Base-by-base conservation (phyloP, 2,888 invertebrate genomes). In the Itoplectis maculator region DNA sequence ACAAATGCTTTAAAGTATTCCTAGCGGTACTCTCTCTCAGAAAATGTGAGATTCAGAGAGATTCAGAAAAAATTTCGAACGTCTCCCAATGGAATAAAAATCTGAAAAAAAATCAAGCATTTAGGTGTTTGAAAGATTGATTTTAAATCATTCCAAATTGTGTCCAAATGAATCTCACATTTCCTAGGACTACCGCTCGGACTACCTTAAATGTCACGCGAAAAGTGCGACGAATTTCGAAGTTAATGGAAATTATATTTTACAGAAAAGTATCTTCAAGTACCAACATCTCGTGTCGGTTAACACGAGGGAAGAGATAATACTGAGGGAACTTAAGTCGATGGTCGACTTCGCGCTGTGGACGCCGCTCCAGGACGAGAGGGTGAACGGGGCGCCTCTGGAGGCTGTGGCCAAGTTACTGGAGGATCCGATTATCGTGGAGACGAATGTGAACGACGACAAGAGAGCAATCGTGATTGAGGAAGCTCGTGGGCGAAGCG, bases 351-450 rank as follows among this genome's bases (percentile, higher is more conserved):
- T 96, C 87, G 96, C 96, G 0, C 94, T 96, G 91, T 95, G 95
- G 82, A 96, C 96, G 3, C 96, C 96, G 0, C 94, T 97, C 61
- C 96, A 97, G 93, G 97, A 97, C 89, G 96, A 96, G 85, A 94
- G 95, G 87, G 96, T 97, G 49, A 95, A 95, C 82, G 95, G 96
- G 68, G 95, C 95, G 42, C 96, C 97, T 3, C 92, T 97, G 82
- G 95, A 96, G 88, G 95, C 96, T 23, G 95, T 96, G 20, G 96
- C 96, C 3, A 95, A 95, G 88, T 93, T 97, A 59, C 93, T 97
- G 51, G 95, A 95, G 75, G 94, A 95, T 92, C 87, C 89, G 8
- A 56, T 70, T 7, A 29, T 66, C 9, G 45, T 51, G 6, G 66
- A 73, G 56, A 47, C 59, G n/a, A 79, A 81, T 42, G 65, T 63